Evolutionary conservation across 2,797 vertebrate species (phyloP), one percentile per base, ranked within the genome.

Genomic region (Lates japonicus): DNA sequence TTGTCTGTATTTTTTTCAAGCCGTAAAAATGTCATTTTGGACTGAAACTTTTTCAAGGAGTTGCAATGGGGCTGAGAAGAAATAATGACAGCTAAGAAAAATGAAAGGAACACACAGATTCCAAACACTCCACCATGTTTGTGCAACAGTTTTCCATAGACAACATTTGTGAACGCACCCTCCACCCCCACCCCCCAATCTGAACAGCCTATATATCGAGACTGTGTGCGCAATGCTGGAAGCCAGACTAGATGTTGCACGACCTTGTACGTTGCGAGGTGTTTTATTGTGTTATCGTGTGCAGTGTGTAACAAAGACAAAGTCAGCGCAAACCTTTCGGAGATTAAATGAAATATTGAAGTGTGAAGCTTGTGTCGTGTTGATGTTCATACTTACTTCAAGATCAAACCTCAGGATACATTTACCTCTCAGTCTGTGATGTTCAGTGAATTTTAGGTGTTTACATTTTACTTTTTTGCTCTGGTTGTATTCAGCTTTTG

Each of bases 241-340:
- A 85, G 79, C 85, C 84, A 65, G 87, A 85, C 75, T 93, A 67
- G 81, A 90, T 94, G 94, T 94, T 91, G 89, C 89, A 91, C 90
- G 88, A 90, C 86, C 69, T 73, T 88, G 91, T 91, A 77, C 48
- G 69, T 89, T 83, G 87, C 85, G 71, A 93, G 88, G 89, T 93
- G 90, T 93, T 87, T 88, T 88, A 52, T 87, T 70, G 91, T 93
- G 83, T 91, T 89, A 74, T 91, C 22, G 77, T 93, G 87, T 93
- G 91, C 82, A 82, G 91, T 93, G 86, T 93, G 88, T 92, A 90
- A 91, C 88, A 90, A 90, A 90, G 82, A 90, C 78, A 75, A 89
- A 73, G 83, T 92, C 88, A 65, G 87, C 66, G 88, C 88, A 90
- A 90, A 62, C 67, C 70, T 86, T 82, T 88, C 25, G 90, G 87